Percentiles rank a stretch among this genome's conserved stretches.
These are phyloP conservation scores for Cephalopterus ornatus DNA, from an alignment of 2,113 vertebrate genomes.

Conservation along the genomic window DNA sequence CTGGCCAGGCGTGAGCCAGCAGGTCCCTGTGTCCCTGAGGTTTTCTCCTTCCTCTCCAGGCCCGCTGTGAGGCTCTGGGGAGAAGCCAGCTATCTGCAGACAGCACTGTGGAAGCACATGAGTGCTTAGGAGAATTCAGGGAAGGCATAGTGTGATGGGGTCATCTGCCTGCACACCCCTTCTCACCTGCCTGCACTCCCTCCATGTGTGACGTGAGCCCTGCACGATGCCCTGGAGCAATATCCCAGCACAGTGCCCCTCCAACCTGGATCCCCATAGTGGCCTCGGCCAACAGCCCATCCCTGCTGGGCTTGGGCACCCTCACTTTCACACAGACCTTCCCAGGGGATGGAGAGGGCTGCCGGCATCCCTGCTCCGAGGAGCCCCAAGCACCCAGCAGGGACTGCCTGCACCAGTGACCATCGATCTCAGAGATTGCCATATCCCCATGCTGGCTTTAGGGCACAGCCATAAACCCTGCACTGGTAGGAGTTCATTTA, in stretches of 20 bases:
- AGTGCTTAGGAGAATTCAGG: background rate
- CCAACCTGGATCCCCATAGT: background rate
- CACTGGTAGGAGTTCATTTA: background rate
- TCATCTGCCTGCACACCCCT: background rate
- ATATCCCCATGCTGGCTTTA: background rate
- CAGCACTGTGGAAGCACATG: rapidly evolving
- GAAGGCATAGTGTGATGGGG: background rate
- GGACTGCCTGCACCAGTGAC: rapidly evolving
- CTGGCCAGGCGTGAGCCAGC: rapidly evolving
- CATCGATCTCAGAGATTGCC: rapidly evolving
- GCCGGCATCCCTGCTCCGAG: background rate
- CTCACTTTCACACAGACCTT: rapidly evolving
- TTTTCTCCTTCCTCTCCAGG: background rate
- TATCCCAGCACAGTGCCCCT: background rate
- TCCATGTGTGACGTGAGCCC: background rate
- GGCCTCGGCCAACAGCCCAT: background rate
- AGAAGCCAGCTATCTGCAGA: background rate
- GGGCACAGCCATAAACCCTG: background rate
- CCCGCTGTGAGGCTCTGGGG: rapidly evolving
- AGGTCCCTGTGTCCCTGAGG: rapidly evolving
- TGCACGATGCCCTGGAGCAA: rapidly evolving
- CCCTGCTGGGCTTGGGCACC: background rate
- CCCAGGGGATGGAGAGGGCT: background rate
- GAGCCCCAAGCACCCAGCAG: background rate
- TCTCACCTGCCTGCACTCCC: background rate